Conservation (phyloP, 1,140 invertebrate species). For the Philotrypesis tridentata region DNA sequence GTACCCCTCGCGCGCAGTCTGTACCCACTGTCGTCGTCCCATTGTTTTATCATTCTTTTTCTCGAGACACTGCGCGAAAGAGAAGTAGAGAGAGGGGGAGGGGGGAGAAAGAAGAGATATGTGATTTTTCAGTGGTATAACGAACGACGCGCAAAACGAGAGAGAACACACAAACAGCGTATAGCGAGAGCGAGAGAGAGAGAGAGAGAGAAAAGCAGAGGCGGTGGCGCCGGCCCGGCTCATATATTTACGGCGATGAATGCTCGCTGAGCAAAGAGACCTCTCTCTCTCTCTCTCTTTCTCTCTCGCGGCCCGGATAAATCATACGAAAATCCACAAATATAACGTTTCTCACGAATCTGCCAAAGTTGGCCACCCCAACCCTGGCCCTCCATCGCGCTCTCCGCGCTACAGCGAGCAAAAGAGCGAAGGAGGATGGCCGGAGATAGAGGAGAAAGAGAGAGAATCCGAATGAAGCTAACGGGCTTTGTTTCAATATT, state of each 20-base stretch:
- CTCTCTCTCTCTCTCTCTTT: too few species aligned
- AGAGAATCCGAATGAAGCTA: background rate
- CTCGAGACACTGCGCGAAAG: background rate
- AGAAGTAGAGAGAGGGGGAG: background rate
- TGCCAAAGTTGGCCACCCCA: slow-evolving; percentile 21
- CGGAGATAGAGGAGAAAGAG: background rate
- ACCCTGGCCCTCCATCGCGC: background rate
- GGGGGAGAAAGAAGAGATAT: too few species aligned
- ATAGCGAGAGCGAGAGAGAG: too few species aligned
- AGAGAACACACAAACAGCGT: background rate
- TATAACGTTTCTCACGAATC: slow-evolving; percentile 37
- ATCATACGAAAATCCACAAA: slow-evolving; percentile 49
- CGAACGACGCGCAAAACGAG: slow-evolving; percentile 49
- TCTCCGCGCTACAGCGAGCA: background rate
- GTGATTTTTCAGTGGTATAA: slow-evolving; percentile 64
- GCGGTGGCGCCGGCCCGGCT: slow-evolving; percentile 39
- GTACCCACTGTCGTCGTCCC: background rate
- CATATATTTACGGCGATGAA: slow-evolving; percentile 52
- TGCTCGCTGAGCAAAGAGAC: slow-evolving; percentile 40
- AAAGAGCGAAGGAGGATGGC: background rate
- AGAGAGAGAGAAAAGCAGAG: slow-evolving; percentile 1
- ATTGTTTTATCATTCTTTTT: slow-evolving; percentile 33
- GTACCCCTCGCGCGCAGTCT: too few species aligned
- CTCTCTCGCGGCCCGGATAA: slow-evolving; percentile 34
- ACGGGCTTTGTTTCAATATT: slow-evolving; percentile 50